Conservation (phyloP, 2,113 vertebrate genomes). For the Forbesichthys papilliferus region DNA sequence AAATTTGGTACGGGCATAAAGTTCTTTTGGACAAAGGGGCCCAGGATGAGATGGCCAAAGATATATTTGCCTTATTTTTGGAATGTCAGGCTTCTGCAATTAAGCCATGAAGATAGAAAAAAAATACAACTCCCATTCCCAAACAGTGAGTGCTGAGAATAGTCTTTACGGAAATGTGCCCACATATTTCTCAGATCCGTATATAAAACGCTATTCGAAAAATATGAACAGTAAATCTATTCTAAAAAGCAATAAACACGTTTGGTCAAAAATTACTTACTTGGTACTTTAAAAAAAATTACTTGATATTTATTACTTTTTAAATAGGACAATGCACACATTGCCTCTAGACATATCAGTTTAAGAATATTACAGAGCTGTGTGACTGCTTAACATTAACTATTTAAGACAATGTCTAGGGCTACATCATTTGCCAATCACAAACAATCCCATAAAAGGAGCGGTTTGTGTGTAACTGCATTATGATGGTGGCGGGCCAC, state of each 20-base stretch:
- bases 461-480: constrained; percentile 5
- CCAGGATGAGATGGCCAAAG: constrained; percentile 43
- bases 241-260: not conserved
- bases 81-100: constrained; percentile 59
- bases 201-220: constrained; percentile 34
- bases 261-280: not conserved
- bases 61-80: constrained; percentile 57
- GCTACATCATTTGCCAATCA: constrained; percentile 20
- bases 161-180: constrained; percentile 10
- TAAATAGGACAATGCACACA: too few relatives aligned
- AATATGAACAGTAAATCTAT: constrained; percentile 46
- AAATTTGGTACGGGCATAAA: constrained; percentile 54
- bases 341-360: not conserved
- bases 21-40: constrained; percentile 49
- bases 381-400: constrained; percentile 2
- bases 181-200: constrained; percentile 39
- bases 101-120: constrained; percentile 55
- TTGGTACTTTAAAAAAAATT: too few relatives aligned
- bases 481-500: constrained; percentile 15
- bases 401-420: constrained; percentile 33
- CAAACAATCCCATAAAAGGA: constrained; percentile 39
- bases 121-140: constrained; percentile 30
- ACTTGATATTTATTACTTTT: too few relatives aligned
- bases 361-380: too few relatives aligned
- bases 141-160: constrained; percentile 37